These are phyloP conservation scores for Sinotaia quadrata DNA, from an alignment of 2,888 invertebrate species.

Conservation along the genomic window DNA sequence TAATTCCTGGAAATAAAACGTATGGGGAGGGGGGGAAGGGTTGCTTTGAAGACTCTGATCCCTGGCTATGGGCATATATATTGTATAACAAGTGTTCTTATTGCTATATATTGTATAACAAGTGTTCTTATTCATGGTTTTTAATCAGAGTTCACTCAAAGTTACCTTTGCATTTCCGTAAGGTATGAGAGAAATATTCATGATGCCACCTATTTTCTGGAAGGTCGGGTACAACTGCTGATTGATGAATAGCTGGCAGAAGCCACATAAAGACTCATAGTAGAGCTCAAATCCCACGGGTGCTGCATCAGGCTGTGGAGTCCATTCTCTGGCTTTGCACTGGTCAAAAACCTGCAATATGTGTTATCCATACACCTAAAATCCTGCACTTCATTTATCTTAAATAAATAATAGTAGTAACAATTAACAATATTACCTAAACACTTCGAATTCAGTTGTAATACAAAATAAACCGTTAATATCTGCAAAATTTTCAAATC, in stretches of 20 bases:
- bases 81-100: too few relatives aligned
- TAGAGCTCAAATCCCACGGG: slow-evolving; percentile 65
- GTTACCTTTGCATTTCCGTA: slow-evolving; percentile 70
- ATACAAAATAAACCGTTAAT: too few relatives aligned
- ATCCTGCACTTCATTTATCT: too few relatives aligned
- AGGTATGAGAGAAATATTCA: slow-evolving; percentile 67
- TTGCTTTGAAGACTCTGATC: too few relatives aligned
- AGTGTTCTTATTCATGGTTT: background rate
- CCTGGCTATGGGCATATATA: too few relatives aligned
- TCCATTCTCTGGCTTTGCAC: slow-evolving; percentile 30
- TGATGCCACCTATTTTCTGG: slow-evolving; percentile 52
- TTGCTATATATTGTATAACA: too few relatives aligned
- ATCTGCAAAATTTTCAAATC: too few relatives aligned
- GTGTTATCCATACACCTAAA: too few relatives aligned
- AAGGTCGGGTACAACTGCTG: slow-evolving; percentile 58
- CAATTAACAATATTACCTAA: too few relatives aligned
- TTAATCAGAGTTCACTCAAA: background rate
- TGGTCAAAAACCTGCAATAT: slow-evolving; percentile 33
- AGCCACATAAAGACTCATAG: slow-evolving; percentile 69
- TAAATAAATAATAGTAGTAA: too few relatives aligned
- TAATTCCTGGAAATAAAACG: too few relatives aligned
- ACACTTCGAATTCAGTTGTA: too few relatives aligned
- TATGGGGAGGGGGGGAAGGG: background rate
- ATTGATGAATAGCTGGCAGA: slow-evolving; percentile 61
- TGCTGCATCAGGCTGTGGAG: slow-evolving; percentile 24